phyloP scores from a whole-genome alignment of 2,797 vertebrate genomes.

The Danio tinwini region DNA sequence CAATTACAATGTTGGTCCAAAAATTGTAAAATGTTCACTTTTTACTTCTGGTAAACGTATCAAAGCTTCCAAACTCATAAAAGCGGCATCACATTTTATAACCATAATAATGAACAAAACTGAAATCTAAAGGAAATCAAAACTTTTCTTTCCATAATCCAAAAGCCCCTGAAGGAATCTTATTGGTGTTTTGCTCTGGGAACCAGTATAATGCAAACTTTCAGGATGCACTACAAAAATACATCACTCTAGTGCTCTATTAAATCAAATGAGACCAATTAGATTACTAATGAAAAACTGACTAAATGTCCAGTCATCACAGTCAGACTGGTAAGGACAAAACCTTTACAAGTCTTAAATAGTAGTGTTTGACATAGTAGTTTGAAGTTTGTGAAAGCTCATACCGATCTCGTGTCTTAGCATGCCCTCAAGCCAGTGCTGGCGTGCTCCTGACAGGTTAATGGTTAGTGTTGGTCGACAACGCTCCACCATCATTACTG shows the following conservation, averaged over 20 bases:
- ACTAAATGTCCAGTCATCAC: not conserved
- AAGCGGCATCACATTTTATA: not conserved
- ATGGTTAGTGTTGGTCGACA: constrained; percentile 94
- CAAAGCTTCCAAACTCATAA: not conserved
- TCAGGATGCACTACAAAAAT: not conserved
- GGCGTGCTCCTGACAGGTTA: constrained; percentile 91
- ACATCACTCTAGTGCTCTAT: not conserved
- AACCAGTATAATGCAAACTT: not conserved
- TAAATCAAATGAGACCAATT: not conserved
- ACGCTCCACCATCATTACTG: constrained; percentile 97
- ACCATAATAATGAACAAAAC: not conserved
- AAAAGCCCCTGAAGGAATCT: not conserved
- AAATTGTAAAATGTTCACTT: too few relatives aligned
- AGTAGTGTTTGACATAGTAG: not conserved
- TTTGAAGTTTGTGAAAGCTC: constrained; percentile 7
- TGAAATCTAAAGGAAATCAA: not conserved
- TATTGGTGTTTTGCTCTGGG: not conserved
- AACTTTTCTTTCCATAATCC: not conserved
- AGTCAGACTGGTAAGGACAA: not conserved
- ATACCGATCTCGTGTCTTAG: constrained; percentile 95
- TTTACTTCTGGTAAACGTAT: not conserved
- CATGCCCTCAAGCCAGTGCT: constrained; percentile 98
- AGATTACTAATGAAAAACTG: too few relatives aligned
- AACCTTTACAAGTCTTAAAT: not conserved
- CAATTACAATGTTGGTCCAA: too few relatives aligned